phyloP scores from a whole-genome alignment of 2,888 invertebrate species.

The Plagiodera versicolora region DNA sequence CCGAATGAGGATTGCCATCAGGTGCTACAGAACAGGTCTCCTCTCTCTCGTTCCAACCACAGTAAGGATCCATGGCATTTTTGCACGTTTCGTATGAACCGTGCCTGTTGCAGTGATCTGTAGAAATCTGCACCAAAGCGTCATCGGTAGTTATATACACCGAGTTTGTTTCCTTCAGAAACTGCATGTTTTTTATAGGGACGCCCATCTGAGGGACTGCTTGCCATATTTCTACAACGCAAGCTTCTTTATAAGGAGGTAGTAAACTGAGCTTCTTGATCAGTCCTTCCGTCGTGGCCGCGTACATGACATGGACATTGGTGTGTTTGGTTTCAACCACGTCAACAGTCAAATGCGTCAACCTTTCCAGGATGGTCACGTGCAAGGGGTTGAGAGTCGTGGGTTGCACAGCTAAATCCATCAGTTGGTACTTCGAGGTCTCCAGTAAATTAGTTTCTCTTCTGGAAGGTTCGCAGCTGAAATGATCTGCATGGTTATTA shows the following conservation, averaged over 20 bases:
- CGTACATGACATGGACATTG: conserved; percentile 76
- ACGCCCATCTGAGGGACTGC: conserved; percentile 61
- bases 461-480: conserved; percentile 60
- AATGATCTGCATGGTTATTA: conserved; percentile 62
- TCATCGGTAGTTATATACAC: conserved; percentile 75
- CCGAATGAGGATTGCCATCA: conserved; percentile 61
- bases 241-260: conserved; percentile 70
- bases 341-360: conserved; percentile 82
- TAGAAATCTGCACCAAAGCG: conserved; percentile 71
- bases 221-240: conserved; percentile 84
- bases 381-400: conserved; percentile 71
- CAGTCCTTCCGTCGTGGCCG: conserved; percentile 73
- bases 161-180: conserved; percentile 79
- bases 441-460: conserved; percentile 57
- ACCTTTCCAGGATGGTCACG: conserved; percentile 69
- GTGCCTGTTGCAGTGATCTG: conserved; percentile 78
- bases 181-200: conserved; percentile 71
- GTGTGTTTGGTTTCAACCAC: conserved; percentile 70
- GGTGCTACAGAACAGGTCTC: conserved; percentile 76
- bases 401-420: conserved; percentile 85
- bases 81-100: conserved; percentile 71
- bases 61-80: conserved; percentile 89
- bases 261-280: conserved; percentile 81
- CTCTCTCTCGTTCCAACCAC: conserved; percentile 85
- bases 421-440: conserved; percentile 78